Evolutionary conservation across 1,140 invertebrate species (phyloP).

Genomic region (Eriosoma lanigerum): DNA sequence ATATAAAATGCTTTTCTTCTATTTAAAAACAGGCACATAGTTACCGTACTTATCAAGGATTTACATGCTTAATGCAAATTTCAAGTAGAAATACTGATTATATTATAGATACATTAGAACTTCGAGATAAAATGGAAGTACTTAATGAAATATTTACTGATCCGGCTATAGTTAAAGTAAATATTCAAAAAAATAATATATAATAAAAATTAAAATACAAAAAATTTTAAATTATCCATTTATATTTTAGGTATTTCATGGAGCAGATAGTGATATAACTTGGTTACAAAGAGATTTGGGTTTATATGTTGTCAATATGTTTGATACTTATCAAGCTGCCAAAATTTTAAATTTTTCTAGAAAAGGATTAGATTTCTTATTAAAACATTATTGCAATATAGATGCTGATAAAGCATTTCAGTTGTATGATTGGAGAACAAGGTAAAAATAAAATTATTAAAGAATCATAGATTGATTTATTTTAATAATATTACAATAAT

Average conservation of each 20-base stretch:
- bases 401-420: conserved; percentile 88
- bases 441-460: conserved; percentile 58
- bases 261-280: conserved; percentile 79
- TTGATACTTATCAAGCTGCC: conserved; percentile 91
- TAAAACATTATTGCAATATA: conserved; percentile 78
- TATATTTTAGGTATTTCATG: conserved; percentile 81
- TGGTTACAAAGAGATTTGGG: conserved; percentile 97
- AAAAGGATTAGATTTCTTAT: conserved; percentile 76
- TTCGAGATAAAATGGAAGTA: conserved; percentile 78
- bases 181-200: background rate
- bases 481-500: too few species aligned
- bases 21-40: conserved; percentile 69
- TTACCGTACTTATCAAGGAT: conserved; percentile 79
- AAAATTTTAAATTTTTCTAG: conserved; percentile 72
- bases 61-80: conserved; percentile 93
- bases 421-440: conserved; percentile 93
- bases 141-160: conserved; percentile 93
- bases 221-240: conserved; percentile 40
- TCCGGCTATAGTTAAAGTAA: conserved; percentile 85
- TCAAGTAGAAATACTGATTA: conserved; percentile 85
- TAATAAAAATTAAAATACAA: too few species aligned
- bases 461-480: too few species aligned
- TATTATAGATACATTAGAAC: conserved; percentile 82
- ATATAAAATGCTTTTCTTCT: background rate
- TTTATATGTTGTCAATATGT: conserved; percentile 94